Evolutionary conservation across 2,797 vertebrate species (phyloP), one percentile per base, ranked within the genome.

Genomic region (Otolemur crassicaudatus): DNA sequence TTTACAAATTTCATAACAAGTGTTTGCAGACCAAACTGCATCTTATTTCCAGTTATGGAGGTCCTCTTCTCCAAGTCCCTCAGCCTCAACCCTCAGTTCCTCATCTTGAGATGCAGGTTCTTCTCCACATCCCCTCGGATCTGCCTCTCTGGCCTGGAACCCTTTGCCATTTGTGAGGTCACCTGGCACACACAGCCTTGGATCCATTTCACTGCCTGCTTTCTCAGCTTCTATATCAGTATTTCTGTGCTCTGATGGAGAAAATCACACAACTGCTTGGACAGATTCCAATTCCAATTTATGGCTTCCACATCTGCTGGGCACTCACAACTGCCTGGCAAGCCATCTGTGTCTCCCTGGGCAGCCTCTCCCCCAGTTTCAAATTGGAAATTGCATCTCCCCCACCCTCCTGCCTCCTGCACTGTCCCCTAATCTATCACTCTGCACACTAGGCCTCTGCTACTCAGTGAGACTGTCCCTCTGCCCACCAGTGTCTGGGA

Each of bases 221-320:
- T 49, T 53, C 67, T 49, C 34, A 80, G 53, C 19, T n/a, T 86
- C 53, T 60, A n/a, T 67, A 34, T 89, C 75, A 91, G 73, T 2
- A 5, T 77, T 82, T 93, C 90, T 37, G 84, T 90, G 67, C 76
- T 60, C 87, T 75, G 37, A 91, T 60, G 58, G 67, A 89, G 80
- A 93, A 91, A 97, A 93, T 89, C 72, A 79, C 86, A 60, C 84
- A 93, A 77, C 84, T 61, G 14, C 60, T 91, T 2, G 2, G 43
- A 87, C 70, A 12, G 46, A 96, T 90, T 83, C 60, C 91, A 92
- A 58, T 94, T 91, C 80, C 82, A 87, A 6, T 60, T 94, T 76
- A 83, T 43, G 46, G 89, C 60, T 86, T 83, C 63, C 79, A 90
- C 61, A 75, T 90, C 49, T 58, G 49, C 93, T 72, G 79, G 84